A percentile compares a stretch with the other conserved stretches of the same genome.
Conservation (phyloP, 92 coral and sea anemone species). For the Palythoa caribaeorum region DNA sequence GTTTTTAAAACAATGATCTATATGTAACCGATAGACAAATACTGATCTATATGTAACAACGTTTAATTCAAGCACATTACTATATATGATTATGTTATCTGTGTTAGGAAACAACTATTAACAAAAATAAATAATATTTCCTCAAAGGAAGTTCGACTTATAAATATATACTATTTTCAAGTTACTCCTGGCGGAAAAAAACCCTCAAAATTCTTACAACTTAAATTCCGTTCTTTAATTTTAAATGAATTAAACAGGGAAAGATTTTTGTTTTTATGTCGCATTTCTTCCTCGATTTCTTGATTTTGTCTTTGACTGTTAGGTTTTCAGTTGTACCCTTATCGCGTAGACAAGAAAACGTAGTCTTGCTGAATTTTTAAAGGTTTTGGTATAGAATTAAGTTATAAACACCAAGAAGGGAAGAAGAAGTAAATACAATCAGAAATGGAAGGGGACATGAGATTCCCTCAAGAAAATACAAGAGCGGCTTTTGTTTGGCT, state of each 20-base stretch:
- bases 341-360: background rate
- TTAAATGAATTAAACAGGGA: background rate
- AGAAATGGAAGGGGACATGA: background rate
- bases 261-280: background rate
- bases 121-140: background rate
- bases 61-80: background rate
- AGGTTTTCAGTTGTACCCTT: background rate
- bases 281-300: background rate
- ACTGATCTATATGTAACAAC: background rate
- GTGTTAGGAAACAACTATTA: too few relatives aligned
- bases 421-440: background rate
- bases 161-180: background rate
- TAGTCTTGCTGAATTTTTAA: background rate
- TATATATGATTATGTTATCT: background rate
- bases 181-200: background rate
- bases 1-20: background rate
- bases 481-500: conserved; percentile 20
- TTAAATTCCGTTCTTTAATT: background rate
- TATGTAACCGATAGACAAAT: background rate
- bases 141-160: background rate
- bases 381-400: background rate
- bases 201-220: background rate
- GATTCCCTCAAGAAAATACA: conserved; percentile 5
- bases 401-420: background rate
- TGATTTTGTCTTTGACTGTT: background rate